Percentiles rank a stretch among this genome's conserved stretches.
phyloP scores from a whole-genome alignment of 2,888 invertebrate genomes.

The Microplitis deprimator region DNA sequence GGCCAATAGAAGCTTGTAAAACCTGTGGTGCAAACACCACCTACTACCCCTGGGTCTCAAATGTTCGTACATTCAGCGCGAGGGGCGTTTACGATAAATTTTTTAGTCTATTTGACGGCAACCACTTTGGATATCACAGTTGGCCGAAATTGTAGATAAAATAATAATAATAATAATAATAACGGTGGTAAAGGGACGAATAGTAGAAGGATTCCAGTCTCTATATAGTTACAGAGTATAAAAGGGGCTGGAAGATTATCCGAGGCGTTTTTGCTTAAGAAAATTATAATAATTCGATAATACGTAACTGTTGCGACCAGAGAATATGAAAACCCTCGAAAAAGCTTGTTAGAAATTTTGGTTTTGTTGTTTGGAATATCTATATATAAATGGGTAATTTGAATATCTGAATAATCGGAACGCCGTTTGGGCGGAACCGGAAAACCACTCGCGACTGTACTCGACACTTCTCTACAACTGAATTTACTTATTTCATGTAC shows the following conservation, averaged over 20 bases:
- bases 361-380: conserved; percentile 18
- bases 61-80: no score
- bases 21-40: no score
- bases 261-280: conserved; percentile 62
- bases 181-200: neutral
- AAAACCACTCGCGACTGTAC: conserved; percentile 25
- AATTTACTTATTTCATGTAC: neutral
- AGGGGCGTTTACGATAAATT: no score
- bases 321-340: conserved; percentile 26
- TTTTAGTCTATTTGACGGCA: no score
- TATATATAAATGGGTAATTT: conserved; percentile 59
- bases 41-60: no score
- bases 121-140: no score
- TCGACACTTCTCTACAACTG: conserved; percentile 23
- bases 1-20: no score
- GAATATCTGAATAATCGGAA: conserved; percentile 71
- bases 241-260: conserved; percentile 37
- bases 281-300: conserved; percentile 72
- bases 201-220: no score
- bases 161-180: no score
- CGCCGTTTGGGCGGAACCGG: conserved; percentile 67
- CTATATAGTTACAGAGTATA: neutral
- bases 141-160: no score
- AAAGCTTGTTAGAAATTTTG: conserved; percentile 25
- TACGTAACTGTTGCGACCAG: conserved; percentile 62